Conservation (phyloP, 2,888 invertebrate genomes). For the Cosmorhoe ocellata region DNA sequence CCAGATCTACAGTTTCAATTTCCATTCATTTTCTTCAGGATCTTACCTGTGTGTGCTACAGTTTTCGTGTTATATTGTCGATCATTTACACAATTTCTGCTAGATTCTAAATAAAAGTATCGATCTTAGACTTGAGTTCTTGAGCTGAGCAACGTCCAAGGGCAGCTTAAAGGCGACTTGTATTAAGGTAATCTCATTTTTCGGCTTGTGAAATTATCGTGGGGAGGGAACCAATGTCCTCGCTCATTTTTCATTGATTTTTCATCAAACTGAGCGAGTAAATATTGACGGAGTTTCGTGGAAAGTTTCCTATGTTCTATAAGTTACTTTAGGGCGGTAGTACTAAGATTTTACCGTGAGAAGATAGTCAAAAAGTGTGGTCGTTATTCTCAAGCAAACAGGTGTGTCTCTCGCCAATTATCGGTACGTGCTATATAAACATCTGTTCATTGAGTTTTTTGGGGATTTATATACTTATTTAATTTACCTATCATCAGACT, state of each 20-base stretch:
- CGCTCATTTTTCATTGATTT: conserved; percentile 59
- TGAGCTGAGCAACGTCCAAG: conserved; percentile 51
- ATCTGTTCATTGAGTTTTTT: no score
- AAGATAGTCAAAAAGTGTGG: conserved; percentile 6
- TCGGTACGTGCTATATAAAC: background rate
- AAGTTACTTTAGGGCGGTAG: conserved; percentile 4
- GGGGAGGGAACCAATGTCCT: conserved; percentile 19
- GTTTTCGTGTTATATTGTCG: no score
- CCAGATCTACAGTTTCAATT: no score
- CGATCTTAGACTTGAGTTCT: conserved; percentile 42
- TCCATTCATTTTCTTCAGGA: no score
- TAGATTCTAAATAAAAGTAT: conserved; percentile 41
- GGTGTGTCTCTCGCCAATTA: conserved; percentile 24
- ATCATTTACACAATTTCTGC: conserved; percentile 19
- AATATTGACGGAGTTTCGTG: conserved; percentile 43
- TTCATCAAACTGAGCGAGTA: conserved; percentile 57
- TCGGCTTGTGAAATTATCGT: conserved; percentile 27
- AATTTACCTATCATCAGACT: no score
- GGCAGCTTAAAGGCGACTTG: conserved; percentile 29
- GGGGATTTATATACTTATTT: no score
- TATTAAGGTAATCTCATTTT: conserved; percentile 22
- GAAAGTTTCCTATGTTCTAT: conserved; percentile 7
- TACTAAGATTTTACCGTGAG: conserved; percentile 13
- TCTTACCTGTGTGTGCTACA: no score
- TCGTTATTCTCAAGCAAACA: conserved; percentile 18